phyloP scores from a whole-genome alignment of 1,140 invertebrate genomes.

The Diorhabda elongata region DNA sequence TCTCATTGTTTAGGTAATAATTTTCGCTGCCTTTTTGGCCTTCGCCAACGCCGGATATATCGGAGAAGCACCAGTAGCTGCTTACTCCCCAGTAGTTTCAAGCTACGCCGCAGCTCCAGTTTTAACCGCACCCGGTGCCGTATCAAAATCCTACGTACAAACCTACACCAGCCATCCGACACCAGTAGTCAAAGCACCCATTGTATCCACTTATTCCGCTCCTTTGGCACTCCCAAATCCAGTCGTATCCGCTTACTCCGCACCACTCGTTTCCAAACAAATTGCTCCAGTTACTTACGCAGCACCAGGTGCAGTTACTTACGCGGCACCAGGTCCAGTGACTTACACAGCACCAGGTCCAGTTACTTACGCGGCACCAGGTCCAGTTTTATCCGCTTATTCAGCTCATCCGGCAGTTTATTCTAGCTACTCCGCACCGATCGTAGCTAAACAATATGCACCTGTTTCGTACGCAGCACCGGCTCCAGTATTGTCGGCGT shows the following conservation, averaged over 20 bases:
- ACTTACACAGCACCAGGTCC: background rate
- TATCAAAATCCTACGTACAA: constrained; percentile 54
- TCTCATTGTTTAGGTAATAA: constrained; percentile 31
- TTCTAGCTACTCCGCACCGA: constrained; percentile 39
- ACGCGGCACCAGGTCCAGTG: constrained; percentile 45
- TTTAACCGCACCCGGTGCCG: constrained; percentile 31
- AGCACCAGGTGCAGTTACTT: constrained; percentile 46
- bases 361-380: constrained; percentile 36
- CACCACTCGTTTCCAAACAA: constrained; percentile 43
- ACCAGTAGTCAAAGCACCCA: constrained; percentile 31
- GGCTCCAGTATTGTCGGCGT: constrained; percentile 46
- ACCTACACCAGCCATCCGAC: constrained; percentile 52
- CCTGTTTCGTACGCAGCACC: constrained; percentile 52
- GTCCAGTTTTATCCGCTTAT: constrained; percentile 46
- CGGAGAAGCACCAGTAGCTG: constrained; percentile 22
- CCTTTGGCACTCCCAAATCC: constrained; percentile 18
- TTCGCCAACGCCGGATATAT: constrained; percentile 39
- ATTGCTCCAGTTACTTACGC: constrained; percentile 46
- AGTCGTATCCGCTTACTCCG: constrained; percentile 27
- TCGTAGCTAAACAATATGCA: constrained; percentile 33
- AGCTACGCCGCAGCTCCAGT: constrained; percentile 23
- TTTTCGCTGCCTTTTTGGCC: constrained; percentile 36
- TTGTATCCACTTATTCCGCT: constrained; percentile 43
- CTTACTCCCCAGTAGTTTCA: constrained; percentile 26
- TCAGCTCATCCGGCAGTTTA: constrained; percentile 46